These are phyloP conservation scores for Oeneis ivallda DNA, from an alignment of 2,888 invertebrate genomes.

Conservation along the genomic window DNA sequence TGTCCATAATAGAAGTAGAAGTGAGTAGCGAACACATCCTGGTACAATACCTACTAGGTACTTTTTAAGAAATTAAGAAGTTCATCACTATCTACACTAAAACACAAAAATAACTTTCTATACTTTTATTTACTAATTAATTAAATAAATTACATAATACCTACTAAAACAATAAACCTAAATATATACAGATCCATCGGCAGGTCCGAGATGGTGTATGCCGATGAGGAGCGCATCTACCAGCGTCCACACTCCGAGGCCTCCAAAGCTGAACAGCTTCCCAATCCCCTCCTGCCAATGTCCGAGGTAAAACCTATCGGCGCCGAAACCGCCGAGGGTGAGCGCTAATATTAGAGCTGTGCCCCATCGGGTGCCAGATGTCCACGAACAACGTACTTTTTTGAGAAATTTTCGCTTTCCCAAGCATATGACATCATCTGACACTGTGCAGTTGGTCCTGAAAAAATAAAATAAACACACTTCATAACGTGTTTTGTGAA, in stretches of 20 bases:
- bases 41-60: no score
- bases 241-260: conserved; percentile 98
- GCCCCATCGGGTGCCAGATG: conserved; percentile 97
- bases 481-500: no score
- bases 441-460: conserved; percentile 94
- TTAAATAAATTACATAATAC: conserved; percentile 20
- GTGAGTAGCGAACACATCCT: no score
- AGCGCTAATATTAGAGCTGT: conserved; percentile 95
- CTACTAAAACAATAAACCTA: conserved; percentile 54
- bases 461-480: conserved; percentile 46
- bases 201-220: conserved; percentile 97
- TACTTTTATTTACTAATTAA: conserved; percentile 7
- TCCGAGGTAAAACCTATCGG: conserved; percentile 98
- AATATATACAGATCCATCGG: conserved; percentile 97
- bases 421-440: conserved; percentile 91
- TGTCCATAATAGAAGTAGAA: no score
- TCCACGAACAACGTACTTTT: conserved; percentile 96
- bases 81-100: not conserved
- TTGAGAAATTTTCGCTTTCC: conserved; percentile 94
- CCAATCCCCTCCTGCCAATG: conserved; percentile 99
- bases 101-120: not conserved
- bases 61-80: no score
- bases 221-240: conserved; percentile 99
- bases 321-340: conserved; percentile 98
- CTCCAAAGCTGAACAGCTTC: conserved; percentile 99